These are phyloP conservation scores for Octopus sinensis DNA, from an alignment of 1,140 invertebrate genomes.

Conservation along the genomic window DNA sequence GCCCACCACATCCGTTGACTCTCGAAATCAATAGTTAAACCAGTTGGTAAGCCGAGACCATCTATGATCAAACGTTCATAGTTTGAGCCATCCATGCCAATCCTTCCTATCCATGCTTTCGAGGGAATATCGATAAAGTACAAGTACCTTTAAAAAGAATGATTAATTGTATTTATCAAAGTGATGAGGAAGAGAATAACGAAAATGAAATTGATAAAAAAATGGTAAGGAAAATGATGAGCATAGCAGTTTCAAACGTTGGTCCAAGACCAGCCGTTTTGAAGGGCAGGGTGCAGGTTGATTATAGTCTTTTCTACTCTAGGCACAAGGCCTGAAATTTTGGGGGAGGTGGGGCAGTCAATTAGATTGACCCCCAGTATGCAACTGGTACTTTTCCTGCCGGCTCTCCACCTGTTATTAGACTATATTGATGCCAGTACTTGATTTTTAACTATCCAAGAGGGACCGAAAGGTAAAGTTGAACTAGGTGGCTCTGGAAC, in stretches of 20 bases:
- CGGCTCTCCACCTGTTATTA: no score
- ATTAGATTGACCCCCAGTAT: no score
- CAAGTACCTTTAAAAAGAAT: slow-evolving; percentile 67
- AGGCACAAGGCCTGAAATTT: no score
- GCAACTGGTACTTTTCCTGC: no score
- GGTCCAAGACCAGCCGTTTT: no score
- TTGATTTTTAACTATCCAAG: no score
- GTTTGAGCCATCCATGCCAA: slow-evolving; percentile 94
- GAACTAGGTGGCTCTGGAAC: no score
- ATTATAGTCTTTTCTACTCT: no score
- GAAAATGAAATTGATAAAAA: neutral
- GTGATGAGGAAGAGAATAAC: neutral
- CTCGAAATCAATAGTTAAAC: slow-evolving; percentile 94
- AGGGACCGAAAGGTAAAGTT: no score
- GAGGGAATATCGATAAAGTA: slow-evolving; percentile 96
- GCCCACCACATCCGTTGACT: slow-evolving; percentile 85
- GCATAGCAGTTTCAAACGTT: neutral
- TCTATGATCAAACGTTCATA: slow-evolving; percentile 86
- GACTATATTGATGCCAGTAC: no score
- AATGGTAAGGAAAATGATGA: neutral
- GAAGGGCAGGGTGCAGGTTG: no score
- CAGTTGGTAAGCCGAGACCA: slow-evolving; percentile 97
- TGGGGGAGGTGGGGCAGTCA: no score
- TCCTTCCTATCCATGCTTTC: slow-evolving; percentile 89
- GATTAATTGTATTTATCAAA: neutral